phyloP scores from a whole-genome alignment of 1,140 invertebrate genomes.

The Goniozus legneri region DNA sequence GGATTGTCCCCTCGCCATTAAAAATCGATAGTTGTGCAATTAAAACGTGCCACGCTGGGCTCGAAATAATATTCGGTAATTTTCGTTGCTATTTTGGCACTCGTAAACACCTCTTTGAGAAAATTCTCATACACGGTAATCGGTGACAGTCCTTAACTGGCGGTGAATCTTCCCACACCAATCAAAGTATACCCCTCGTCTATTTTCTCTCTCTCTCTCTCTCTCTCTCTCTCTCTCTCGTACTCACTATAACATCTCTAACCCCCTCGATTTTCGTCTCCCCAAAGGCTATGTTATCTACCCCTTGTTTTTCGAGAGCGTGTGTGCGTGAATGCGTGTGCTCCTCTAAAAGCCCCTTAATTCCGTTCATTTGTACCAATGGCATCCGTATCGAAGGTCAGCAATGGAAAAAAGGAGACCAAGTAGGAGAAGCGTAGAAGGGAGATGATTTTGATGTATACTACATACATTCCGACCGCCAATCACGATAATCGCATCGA shows the following conservation, averaged over 20 bases:
- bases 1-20: too few relatives aligned
- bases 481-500: too few relatives aligned
- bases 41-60: too few relatives aligned
- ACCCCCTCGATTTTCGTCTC: slow-evolving; percentile 41
- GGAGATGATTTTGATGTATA: too few relatives aligned
- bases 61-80: too few relatives aligned
- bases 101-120: too few relatives aligned
- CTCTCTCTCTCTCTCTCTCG: slow-evolving; percentile 15
- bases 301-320: slow-evolving; percentile 8
- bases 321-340: slow-evolving; percentile 12
- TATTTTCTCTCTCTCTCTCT: slow-evolving; percentile 22
- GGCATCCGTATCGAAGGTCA: slow-evolving; percentile 31
- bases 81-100: too few relatives aligned
- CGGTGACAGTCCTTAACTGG: slow-evolving; percentile 33
- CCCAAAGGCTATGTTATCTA: slow-evolving; percentile 15
- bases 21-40: too few relatives aligned
- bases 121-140: slow-evolving; percentile 34
- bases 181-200: slow-evolving; percentile 43
- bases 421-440: too few relatives aligned
- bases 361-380: slow-evolving; percentile 40
- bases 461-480: too few relatives aligned
- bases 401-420: slow-evolving; percentile 2
- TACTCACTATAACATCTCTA: background rate
- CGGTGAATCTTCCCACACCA: slow-evolving; percentile 50
- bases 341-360: slow-evolving; percentile 37